These are phyloP conservation scores for Bos taurus DNA, from an alignment of 2,113 vertebrate genomes.

Conservation along the genomic window DNA sequence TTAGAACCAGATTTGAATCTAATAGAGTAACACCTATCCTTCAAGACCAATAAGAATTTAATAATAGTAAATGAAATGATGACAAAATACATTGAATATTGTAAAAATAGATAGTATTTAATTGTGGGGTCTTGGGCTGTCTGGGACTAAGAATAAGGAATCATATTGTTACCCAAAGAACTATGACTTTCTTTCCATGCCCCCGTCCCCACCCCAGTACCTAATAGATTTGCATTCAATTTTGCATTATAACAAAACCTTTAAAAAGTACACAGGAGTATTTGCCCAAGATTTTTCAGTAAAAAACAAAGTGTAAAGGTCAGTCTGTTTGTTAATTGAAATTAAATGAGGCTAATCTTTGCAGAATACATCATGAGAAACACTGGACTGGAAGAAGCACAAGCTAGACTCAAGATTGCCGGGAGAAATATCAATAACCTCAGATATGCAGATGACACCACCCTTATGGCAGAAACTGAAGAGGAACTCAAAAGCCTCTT, in stretches of 20 bases:
- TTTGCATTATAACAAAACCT: not conserved
- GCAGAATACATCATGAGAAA: too few species aligned
- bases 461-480: too few species aligned
- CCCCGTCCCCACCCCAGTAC: not conserved
- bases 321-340: not conserved
- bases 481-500: too few species aligned
- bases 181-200: not conserved
- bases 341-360: not conserved
- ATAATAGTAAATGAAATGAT: not conserved
- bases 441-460: too few species aligned
- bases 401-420: too few species aligned
- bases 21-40: not conserved
- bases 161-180: not conserved
- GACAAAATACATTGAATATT: not conserved
- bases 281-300: conserved; percentile 1
- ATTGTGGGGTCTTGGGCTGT: not conserved
- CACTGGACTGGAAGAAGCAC: too few species aligned
- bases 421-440: too few species aligned
- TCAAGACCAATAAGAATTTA: not conserved
- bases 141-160: not conserved
- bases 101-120: not conserved
- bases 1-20: not conserved
- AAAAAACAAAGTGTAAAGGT: not conserved
- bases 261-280: not conserved
- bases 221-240: not conserved